Evolutionary conservation across 1,140 invertebrate species (phyloP).

Genomic region (Mycetomoellerius zeteki): DNA sequence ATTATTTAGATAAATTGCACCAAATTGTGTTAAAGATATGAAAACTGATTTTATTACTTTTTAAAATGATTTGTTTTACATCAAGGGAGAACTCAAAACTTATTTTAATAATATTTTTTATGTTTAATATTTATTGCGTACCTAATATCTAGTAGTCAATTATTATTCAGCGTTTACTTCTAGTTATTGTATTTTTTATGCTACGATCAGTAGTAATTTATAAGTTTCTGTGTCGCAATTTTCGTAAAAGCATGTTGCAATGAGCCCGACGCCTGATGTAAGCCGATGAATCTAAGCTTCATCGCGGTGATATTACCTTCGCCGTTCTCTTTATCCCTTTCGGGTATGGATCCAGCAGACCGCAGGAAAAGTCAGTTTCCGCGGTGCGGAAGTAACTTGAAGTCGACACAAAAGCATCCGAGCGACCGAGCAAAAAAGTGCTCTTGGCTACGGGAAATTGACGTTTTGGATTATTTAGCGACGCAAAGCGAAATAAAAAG

Average conservation of each 20-base stretch:
- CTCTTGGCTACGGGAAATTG: conserved; percentile 58
- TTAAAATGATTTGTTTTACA: not conserved
- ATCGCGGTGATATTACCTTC: conserved; percentile 45
- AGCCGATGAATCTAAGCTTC: conserved; percentile 28
- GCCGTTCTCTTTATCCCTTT: conserved; percentile 39
- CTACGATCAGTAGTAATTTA: conserved; percentile 12
- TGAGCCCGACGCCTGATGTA: conserved; percentile 17
- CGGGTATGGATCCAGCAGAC: conserved; percentile 38
- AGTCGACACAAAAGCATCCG: conserved; percentile 58
- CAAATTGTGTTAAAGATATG: not conserved
- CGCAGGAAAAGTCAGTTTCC: conserved; percentile 62
- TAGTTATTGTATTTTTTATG: not conserved
- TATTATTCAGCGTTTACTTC: not conserved
- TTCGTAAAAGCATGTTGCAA: conserved; percentile 21
- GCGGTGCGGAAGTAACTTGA: conserved; percentile 59
- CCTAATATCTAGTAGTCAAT: not conserved
- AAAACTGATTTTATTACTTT: not conserved
- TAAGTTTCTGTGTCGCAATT: conserved; percentile 10
- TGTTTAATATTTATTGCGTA: too few relatives aligned
- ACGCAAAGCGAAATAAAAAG: conserved; percentile 13
- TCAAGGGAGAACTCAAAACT: not conserved
- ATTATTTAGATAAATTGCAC: not conserved
- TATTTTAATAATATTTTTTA: not conserved
- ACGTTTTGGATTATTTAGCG: conserved; percentile 60
- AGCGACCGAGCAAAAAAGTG: conserved; percentile 61